These are phyloP conservation scores for Cyprinodon diabolis DNA, from an alignment of 2,797 vertebrate species.

Conservation along the genomic window DNA sequence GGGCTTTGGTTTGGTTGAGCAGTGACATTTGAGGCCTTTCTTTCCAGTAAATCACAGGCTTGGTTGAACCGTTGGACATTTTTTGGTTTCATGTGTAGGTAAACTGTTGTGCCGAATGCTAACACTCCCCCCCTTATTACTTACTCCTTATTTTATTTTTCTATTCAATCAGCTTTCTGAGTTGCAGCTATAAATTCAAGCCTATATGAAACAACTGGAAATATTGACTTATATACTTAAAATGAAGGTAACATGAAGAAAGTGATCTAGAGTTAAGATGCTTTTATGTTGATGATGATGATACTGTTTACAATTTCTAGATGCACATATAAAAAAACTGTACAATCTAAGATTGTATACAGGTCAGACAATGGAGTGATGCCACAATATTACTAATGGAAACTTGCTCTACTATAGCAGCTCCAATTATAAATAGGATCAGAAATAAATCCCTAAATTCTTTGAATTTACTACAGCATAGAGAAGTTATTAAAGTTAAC, in stretches of 20 bases:
- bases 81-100: neutral
- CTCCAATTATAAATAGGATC: slow-evolving; percentile 3
- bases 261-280: neutral
- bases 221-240: neutral
- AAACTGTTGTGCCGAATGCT: neutral
- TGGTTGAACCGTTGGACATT: neutral
- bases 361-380: neutral
- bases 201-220: neutral
- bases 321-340: neutral
- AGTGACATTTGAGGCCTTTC: neutral
- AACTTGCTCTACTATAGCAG: neutral
- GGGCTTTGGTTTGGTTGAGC: neutral
- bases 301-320: neutral
- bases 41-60: neutral
- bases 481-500: slow-evolving; percentile 12
- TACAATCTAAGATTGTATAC: neutral
- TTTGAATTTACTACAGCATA: neutral
- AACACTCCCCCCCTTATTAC: neutral
- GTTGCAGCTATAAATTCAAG: neutral
- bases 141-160: neutral
- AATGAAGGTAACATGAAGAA: neutral
- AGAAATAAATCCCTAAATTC: slow-evolving; percentile 1
- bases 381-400: neutral
- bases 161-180: neutral
- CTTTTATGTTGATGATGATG: neutral